phyloP scores from a whole-genome alignment of 2,797 vertebrate species.

The Sylvilagus floridanus region DNA sequence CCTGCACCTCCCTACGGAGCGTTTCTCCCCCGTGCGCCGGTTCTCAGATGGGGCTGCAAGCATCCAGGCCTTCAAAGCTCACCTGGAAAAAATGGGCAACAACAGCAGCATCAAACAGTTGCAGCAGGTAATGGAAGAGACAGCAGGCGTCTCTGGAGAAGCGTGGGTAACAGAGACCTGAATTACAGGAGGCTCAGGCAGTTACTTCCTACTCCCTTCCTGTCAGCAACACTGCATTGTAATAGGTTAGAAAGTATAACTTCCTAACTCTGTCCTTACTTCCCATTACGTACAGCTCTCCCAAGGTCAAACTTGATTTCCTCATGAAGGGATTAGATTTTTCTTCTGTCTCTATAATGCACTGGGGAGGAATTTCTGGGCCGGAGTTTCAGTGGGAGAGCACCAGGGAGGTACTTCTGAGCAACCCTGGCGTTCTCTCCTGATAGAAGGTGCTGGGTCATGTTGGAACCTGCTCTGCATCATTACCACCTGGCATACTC shows the following conservation, averaged over 20 bases:
- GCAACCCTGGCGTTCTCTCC: background rate
- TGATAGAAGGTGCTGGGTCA: background rate
- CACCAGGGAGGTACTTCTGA: background rate
- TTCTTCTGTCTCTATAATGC: background rate
- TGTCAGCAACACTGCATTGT: background rate
- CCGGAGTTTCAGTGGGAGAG: constrained; percentile 13
- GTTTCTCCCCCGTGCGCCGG: constrained; percentile 98
- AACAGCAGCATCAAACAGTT: constrained; percentile 98
- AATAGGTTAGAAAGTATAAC: background rate
- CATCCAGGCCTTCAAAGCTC: constrained; percentile 98
- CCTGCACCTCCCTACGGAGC: constrained; percentile 98
- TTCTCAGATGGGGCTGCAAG: constrained; percentile 98
- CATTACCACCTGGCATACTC: background rate
- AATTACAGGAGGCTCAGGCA: background rate
- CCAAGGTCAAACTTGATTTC: background rate
- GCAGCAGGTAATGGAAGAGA: constrained; percentile 92
- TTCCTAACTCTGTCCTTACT: background rate
- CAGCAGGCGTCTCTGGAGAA: background rate
- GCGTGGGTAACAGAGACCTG: background rate
- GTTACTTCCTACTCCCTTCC: background rate
- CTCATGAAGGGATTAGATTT: background rate
- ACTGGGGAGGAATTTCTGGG: constrained; percentile 18
- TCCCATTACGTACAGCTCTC: background rate
- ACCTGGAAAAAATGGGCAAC: constrained; percentile 93
- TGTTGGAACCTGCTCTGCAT: background rate